These are phyloP conservation scores for Corythornis cristatus DNA, from an alignment of 2,113 vertebrate genomes.

Conservation along the genomic window DNA sequence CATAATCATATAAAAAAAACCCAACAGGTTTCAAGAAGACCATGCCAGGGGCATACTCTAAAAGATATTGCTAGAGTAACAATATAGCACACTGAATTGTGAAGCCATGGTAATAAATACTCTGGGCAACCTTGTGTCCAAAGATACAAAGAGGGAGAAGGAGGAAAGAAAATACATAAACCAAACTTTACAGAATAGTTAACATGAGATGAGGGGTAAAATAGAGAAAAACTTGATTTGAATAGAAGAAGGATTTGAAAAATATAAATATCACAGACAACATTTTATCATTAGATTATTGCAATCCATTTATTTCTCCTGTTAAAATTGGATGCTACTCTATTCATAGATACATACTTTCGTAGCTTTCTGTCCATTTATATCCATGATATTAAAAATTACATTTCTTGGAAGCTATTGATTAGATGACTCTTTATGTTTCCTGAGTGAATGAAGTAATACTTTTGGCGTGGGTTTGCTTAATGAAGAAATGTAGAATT, in stretches of 20 bases:
- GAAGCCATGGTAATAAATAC: not conserved
- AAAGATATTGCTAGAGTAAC: not conserved
- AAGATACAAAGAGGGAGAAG: not conserved
- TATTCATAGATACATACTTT: not conserved
- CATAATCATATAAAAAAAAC: not conserved
- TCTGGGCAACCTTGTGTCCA: not conserved
- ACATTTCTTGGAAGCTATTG: not conserved
- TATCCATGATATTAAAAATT: slow-evolving; percentile 16
- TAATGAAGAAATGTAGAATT: not conserved
- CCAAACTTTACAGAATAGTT: not conserved
- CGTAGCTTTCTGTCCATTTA: not conserved
- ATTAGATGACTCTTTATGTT: not conserved
- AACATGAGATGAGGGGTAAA: not conserved
- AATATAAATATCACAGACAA: not conserved
- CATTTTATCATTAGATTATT: not conserved
- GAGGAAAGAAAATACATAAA: not conserved
- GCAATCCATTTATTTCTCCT: not conserved
- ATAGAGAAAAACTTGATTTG: not conserved
- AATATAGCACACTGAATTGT: not conserved
- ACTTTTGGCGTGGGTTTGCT: not conserved
- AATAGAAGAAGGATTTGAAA: not conserved
- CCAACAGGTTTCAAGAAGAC: fast-evolving
- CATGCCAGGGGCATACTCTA: not conserved
- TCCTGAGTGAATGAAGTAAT: not conserved
- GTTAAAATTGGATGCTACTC: not conserved